A percentile compares a stretch with the other conserved stretches of the same genome.
Conservation (phyloP, 2,797 vertebrate species). For the Notamacropus eugenii region DNA sequence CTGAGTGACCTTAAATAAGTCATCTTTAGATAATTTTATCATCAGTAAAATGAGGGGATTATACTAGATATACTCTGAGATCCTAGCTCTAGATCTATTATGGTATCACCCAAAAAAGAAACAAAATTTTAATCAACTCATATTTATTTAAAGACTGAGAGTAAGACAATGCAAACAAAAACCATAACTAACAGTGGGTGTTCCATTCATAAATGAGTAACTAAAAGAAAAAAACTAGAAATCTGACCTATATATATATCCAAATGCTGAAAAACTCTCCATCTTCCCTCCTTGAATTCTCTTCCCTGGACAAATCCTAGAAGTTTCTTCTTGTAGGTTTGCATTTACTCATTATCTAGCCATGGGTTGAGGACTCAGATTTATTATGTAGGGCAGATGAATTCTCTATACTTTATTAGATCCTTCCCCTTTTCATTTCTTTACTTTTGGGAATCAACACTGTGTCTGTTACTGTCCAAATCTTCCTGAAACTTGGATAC, state of each 20-base stretch:
- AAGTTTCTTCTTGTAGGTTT: neutral
- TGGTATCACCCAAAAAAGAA: too few relatives aligned
- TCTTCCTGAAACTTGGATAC: neutral
- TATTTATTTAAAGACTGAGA: neutral
- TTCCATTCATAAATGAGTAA: neutral
- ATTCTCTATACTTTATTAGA: neutral
- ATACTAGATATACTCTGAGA: neutral
- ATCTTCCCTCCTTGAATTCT: neutral
- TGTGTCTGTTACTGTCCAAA: neutral
- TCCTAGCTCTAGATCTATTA: neutral
- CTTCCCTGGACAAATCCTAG: neutral
- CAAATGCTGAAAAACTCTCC: neutral
- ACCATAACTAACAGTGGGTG: neutral
- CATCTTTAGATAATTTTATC: neutral
- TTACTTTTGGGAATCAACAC: neutral
- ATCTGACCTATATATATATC: neutral
- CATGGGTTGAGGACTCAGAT: neutral
- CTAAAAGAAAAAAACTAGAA: neutral
- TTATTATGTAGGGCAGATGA: neutral
- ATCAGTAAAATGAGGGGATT: neutral
- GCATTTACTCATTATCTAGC: neutral
- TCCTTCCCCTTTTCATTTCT: neutral
- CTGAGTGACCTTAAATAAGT: neutral
- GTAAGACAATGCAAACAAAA: neutral
- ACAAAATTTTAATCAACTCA: neutral